Percentiles rank a stretch among this genome's conserved stretches.
phyloP scores from a whole-genome alignment of 2,888 invertebrate genomes.

The Sisyra terminalis region DNA sequence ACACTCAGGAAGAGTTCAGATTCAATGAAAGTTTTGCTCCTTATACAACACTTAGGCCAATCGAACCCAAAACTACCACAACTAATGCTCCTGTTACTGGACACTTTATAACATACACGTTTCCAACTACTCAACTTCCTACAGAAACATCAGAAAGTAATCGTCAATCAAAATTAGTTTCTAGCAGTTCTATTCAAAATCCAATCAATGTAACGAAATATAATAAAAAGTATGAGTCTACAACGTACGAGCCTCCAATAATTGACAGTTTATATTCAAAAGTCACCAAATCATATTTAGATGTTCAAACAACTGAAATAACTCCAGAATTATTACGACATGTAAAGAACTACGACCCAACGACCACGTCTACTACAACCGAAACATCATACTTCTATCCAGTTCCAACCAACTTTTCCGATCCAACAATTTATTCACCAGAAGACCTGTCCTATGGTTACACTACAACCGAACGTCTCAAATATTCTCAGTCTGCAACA shows the following conservation, averaged over 20 bases:
- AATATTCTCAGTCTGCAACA: conserved; percentile 11
- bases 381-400: conserved; percentile 1
- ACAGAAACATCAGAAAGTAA: conserved; percentile 2
- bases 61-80: neutral
- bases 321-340: conserved; percentile 11
- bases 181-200: neutral
- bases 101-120: conserved; percentile 7
- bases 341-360: conserved; percentile 9
- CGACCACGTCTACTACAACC: conserved; percentile 13
- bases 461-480: conserved; percentile 8
- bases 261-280: conserved; percentile 5
- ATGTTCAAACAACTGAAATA: conserved; percentile 12
- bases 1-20: neutral
- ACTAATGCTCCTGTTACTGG: neutral
- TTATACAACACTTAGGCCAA: neutral
- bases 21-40: conserved; percentile 4
- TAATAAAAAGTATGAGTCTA: neutral
- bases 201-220: neutral
- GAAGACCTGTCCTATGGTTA: conserved; percentile 9
- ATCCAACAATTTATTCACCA: conserved; percentile 16
- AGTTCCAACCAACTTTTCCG: conserved; percentile 11
- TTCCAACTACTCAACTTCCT: conserved; percentile 1
- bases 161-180: neutral
- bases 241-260: conserved; percentile 1
- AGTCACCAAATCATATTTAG: neutral